Base-by-base conservation (phyloP, 2,113 vertebrate genomes). In the Albula glossodonta region DNA sequence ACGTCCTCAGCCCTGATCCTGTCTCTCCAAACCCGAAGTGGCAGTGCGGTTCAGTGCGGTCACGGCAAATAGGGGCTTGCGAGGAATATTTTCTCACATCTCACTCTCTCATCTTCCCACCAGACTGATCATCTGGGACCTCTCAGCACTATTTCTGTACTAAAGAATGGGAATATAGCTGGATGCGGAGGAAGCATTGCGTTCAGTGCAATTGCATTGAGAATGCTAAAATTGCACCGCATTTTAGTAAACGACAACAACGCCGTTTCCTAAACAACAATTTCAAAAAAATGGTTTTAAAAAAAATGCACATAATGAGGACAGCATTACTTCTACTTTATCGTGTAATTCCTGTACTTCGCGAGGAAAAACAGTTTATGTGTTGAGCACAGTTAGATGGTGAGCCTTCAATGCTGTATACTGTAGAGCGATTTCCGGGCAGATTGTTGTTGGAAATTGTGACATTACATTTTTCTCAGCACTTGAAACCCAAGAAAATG, bases 61-160 rank as follows among this genome's bases (percentile, higher is more conserved):
- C 70, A 74, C 63, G 3, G 63, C 8, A 5, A n/a, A 13, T 10
- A 31, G 70, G 70, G n/a, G 11, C 31, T 2, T 31, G 70, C 7
- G 22, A 31, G n/a, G 1, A 22, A n/a, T 31, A 22, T 9, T 74
- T 22, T 31, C 6, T 31, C 49, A 74, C 56, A 77, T 66, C 49
- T 31, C 8, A 13, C 66, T 78, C 51, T 79, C 84, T 56, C 22
- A 15, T 77, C 22, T 83, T 83, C 81, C 81, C 56, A 6, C 81
- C n/a, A 77, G 83, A 77, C 2, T 7, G 66, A 52, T 78, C 50
- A 84, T 22, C 66, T 53, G 70, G 70, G 51, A 78, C 19, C 56
- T 53, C 78, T 70, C 25, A 41, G 9, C 2, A 13, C 83, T 53
- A 78, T 77, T 52, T 84, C 49, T 53, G 57, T 56, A 52, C 53